These are phyloP conservation scores for Glyphotaelius pellucidus DNA, from an alignment of 2,888 invertebrate genomes.

Conservation along the genomic window DNA sequence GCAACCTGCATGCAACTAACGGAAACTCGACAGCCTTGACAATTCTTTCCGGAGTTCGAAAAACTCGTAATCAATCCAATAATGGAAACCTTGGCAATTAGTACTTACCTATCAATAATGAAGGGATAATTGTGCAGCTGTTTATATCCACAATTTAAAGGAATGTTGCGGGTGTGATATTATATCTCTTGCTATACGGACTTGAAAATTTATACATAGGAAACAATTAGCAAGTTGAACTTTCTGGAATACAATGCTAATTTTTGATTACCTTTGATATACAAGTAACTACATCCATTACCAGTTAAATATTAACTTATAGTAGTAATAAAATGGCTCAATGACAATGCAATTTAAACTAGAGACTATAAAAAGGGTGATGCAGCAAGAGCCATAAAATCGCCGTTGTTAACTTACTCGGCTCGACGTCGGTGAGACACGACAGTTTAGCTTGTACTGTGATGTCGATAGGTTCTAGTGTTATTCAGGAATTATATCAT, in stretches of 20 bases:
- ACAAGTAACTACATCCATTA: no score
- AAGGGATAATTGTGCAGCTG: not conserved
- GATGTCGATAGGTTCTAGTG: no score
- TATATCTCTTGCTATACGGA: not conserved
- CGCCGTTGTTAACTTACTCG: no score
- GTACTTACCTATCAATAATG: not conserved
- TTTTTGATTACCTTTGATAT: not conserved
- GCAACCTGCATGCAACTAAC: not conserved
- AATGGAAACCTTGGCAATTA: not conserved
- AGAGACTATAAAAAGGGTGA: no score
- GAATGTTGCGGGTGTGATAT: not conserved
- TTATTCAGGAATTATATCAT: no score
- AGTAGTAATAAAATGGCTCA: no score
- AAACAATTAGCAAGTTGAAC: not conserved
- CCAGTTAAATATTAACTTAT: no score
- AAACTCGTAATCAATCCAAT: not conserved
- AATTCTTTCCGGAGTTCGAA: not conserved
- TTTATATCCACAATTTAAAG: not conserved
- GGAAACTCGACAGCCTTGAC: not conserved
- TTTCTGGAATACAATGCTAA: not conserved
- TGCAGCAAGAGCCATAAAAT: no score
- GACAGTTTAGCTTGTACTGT: no score
- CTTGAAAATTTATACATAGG: not conserved
- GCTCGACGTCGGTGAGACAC: no score
- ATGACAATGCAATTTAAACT: no score